Evolutionary conservation across 2,797 vertebrate genomes (phyloP), one percentile per base, ranked within the genome.

Genomic region (Serranus cabrilla): DNA sequence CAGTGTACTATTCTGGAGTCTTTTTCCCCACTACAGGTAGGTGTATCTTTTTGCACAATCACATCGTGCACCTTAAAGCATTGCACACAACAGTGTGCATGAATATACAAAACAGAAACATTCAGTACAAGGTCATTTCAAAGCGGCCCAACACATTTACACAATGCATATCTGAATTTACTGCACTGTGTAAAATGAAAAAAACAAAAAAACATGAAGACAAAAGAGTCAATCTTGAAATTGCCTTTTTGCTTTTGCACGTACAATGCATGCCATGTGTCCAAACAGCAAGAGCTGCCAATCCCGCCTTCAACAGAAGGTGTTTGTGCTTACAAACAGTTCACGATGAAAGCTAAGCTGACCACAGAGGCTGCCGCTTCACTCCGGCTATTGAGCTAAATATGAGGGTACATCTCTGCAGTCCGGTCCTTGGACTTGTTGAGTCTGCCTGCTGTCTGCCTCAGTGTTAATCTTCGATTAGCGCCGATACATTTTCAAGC

Each of bases 381-480:
- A 66, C 49, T 23, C 18, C 9, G 1, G 51, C 14, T 64, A 60
- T 11, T 37, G 57, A 69, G 57, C 62, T 57, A 46, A 21, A 71
- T 42, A 55, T 40, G 27, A 66, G 62, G 23, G 56, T 49, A 23
- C 31, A n/a, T 61, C 71, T 43, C 66, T 40, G 52, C 69, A 65
- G 67, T 80, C 40, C 40, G 40, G 67, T 25, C 66, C 50, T 40
- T 58, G 50, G 45, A 85, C 80, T 68, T 84, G 71, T 87, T 76
- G 77, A 83, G 62, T 77, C 42, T 17, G 16, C 39, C 62, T 72
- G 60, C 58, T 39, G 73, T 74, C 80, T 81, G 66, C 66, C 63
- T 75, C 56, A 6, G 16, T 56, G 67, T 72, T 81, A 71, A 87
- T 82, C 58, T 78, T 78, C 31, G 56, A 84, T 88, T 74, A 81